phyloP scores from a whole-genome alignment of 2,888 invertebrate species.

The Andricus quercusramuli region DNA sequence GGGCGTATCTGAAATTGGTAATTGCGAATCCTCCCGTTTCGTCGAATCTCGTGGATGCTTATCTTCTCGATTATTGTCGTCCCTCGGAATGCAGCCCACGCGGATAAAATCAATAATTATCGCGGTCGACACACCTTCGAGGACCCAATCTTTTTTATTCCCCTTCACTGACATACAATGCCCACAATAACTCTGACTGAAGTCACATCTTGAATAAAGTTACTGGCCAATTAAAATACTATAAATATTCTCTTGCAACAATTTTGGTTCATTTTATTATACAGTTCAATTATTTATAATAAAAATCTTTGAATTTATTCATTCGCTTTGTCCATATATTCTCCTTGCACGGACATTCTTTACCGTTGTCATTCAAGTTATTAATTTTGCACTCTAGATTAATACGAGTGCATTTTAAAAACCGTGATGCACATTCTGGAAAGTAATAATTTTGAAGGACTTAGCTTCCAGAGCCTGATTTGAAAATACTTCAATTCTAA shows the following conservation, averaged over 20 bases:
- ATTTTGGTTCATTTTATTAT: not conserved
- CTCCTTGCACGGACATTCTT: too few relatives aligned
- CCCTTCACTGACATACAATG: constrained; percentile 6
- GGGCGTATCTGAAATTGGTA: constrained; percentile 44
- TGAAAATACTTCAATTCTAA: too few relatives aligned
- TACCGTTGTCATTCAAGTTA: too few relatives aligned
- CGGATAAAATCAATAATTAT: constrained; percentile 41
- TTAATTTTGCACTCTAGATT: too few relatives aligned
- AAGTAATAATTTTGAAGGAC: too few relatives aligned
- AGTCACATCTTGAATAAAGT: not conserved
- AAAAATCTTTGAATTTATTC: too few relatives aligned
- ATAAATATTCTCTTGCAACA: not conserved
- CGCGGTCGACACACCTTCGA: constrained; percentile 27
- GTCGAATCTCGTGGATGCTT: constrained; percentile 47
- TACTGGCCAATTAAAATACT: not conserved
- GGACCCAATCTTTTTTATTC: constrained; percentile 14
- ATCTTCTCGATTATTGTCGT: constrained; percentile 46
- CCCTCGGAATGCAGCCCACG: constrained; percentile 30
- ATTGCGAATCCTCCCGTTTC: constrained; percentile 55
- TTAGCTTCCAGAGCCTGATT: too few relatives aligned
- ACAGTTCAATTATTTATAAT: too few relatives aligned
- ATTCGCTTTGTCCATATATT: too few relatives aligned
- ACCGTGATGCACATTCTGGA: too few relatives aligned
- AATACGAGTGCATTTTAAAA: too few relatives aligned
- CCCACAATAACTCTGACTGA: not conserved